Conservation (phyloP, 2,113 vertebrate genomes). For the Neolamprologus fasciatus region DNA sequence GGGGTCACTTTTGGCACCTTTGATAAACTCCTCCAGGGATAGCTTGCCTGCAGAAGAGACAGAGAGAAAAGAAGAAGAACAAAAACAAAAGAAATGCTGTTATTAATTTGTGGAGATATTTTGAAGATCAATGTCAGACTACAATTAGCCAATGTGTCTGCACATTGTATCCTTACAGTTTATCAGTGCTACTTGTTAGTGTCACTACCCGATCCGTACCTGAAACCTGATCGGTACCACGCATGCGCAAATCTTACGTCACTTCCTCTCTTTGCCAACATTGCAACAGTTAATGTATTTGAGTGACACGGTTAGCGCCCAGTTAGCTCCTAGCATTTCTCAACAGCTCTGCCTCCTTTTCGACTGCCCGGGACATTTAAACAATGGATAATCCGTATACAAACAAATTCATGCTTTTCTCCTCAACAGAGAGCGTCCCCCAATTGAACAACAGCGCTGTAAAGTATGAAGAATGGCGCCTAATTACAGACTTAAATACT, state of each 20-base stretch:
- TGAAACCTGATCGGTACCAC: background rate
- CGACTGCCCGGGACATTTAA: background rate
- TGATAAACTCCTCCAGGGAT: conserved; percentile 97
- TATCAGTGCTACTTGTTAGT: background rate
- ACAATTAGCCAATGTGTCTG: background rate
- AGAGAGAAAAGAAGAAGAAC: background rate
- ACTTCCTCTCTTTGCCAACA: background rate
- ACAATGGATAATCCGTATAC: too few species aligned
- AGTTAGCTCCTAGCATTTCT: background rate
- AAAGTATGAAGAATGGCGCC: fast-evolving
- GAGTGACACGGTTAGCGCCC: background rate
- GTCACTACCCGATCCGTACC: background rate
- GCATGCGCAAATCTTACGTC: background rate
- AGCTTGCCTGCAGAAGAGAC: conserved; percentile 78
- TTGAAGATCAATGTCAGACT: background rate
- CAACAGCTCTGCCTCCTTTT: background rate
- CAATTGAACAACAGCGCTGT: background rate
- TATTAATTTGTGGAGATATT: background rate
- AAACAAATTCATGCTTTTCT: background rate
- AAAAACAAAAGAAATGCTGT: background rate
- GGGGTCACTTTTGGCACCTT: conserved; percentile 97
- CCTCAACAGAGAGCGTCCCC: background rate
- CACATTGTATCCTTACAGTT: background rate
- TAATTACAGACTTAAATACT: too few species aligned
- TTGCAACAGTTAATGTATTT: background rate